Percentiles rank a stretch among this genome's conserved stretches.
phyloP scores from a whole-genome alignment of 2,797 vertebrate genomes.

The Helicolenus hilgendorfi region DNA sequence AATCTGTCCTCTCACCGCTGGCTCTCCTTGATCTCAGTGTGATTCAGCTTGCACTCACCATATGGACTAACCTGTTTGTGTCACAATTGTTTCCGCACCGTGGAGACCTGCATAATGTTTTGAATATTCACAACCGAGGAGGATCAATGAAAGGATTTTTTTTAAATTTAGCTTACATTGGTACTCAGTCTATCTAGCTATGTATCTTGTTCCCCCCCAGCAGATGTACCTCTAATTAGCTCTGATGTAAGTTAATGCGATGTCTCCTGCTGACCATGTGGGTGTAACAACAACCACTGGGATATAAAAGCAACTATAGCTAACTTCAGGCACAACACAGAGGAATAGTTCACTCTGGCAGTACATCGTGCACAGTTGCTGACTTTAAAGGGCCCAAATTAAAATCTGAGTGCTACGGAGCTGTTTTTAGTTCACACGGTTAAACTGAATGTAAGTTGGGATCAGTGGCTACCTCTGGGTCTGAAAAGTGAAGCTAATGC shows the following conservation, averaged over 20 bases:
- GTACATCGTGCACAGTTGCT: not conserved
- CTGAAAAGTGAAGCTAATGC: not conserved
- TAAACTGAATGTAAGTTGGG: not conserved
- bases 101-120: not conserved
- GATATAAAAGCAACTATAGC: slow-evolving; percentile 31
- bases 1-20: slow-evolving; percentile 69
- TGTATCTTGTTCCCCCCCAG: slow-evolving; percentile 6
- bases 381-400: not conserved
- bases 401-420: not conserved
- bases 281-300: slow-evolving; percentile 15
- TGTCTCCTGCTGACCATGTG: slow-evolving; percentile 28
- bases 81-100: not conserved
- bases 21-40: slow-evolving; percentile 65
- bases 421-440: not conserved
- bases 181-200: slow-evolving; percentile 1
- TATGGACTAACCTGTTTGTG: slow-evolving; percentile 53
- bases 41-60: slow-evolving; percentile 58
- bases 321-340: not conserved
- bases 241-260: slow-evolving; percentile 53
- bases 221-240: slow-evolving; percentile 51
- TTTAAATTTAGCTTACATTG: slow-evolving; percentile 12
- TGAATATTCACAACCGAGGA: not conserved
- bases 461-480: not conserved
- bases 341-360: slow-evolving; percentile 8
- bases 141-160: slow-evolving; percentile 18